These are phyloP conservation scores for Drosophila insularis DNA, from an alignment of 1,140 invertebrate species.

Conservation along the genomic window DNA sequence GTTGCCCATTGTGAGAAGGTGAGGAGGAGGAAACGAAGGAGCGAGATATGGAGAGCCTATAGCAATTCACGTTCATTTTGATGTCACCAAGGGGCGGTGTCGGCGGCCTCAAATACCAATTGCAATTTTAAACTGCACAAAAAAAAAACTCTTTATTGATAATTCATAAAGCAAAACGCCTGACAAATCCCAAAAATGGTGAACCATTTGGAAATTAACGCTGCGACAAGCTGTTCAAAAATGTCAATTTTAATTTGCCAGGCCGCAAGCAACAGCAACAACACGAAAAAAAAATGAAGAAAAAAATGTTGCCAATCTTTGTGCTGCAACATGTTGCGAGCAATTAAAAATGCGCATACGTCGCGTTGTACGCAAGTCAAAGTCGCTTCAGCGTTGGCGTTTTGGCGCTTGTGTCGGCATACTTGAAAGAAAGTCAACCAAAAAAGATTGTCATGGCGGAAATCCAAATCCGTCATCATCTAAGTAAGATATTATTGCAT, in stretches of 20 bases:
- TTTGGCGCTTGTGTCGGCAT: slow-evolving; percentile 28
- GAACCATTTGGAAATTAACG: slow-evolving; percentile 74
- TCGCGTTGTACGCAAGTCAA: slow-evolving; percentile 52
- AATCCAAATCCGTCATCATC: slow-evolving; percentile 64
- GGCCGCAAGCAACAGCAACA: slow-evolving; percentile 53
- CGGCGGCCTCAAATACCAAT: slow-evolving; percentile 28
- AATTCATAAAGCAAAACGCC: slow-evolving; percentile 72
- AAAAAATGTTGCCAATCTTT: slow-evolving; percentile 65
- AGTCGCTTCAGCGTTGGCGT: slow-evolving; percentile 20
- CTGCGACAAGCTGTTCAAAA: slow-evolving; percentile 64
- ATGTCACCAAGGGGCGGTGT: slow-evolving; percentile 66
- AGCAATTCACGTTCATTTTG: slow-evolving; percentile 59
- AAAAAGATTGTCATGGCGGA: slow-evolving; percentile 62
- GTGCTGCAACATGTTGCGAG: slow-evolving; percentile 67
- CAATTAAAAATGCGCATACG: slow-evolving; percentile 81
- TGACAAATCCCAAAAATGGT: slow-evolving; percentile 60
- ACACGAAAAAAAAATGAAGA: slow-evolving; percentile 23
- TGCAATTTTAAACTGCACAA: not conserved
- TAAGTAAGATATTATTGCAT: slow-evolving; percentile 18
- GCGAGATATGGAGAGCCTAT: slow-evolving; percentile 34
- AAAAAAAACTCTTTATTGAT: slow-evolving; percentile 63
- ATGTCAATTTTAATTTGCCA: slow-evolving; percentile 78
- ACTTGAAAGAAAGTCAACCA: slow-evolving; percentile 59
- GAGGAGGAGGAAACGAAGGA: slow-evolving; percentile 16
- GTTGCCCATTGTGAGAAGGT: slow-evolving; percentile 42